phyloP scores from a whole-genome alignment of 2,797 vertebrate genomes.

The Labeo calbasu region DNA sequence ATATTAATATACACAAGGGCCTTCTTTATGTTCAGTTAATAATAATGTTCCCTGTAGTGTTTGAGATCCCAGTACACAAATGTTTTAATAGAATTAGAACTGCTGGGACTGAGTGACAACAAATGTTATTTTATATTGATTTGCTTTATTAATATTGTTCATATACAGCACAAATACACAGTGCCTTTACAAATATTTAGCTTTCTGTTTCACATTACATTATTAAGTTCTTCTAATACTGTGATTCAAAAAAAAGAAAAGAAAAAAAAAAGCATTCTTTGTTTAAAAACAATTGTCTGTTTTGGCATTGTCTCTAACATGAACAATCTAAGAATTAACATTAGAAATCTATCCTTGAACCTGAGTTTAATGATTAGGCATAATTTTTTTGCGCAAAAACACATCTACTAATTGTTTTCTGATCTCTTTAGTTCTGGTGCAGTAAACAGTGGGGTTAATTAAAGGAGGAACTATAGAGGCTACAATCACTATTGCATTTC shows the following conservation, averaged over 20 bases:
- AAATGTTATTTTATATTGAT: background rate
- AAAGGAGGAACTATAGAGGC: conserved; percentile 39
- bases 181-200: background rate
- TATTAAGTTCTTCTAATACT: background rate
- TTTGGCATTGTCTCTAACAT: background rate
- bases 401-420: conserved; percentile 17
- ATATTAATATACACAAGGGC: background rate
- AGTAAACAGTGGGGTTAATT: conserved; percentile 56
- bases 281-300: background rate
- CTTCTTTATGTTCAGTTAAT: background rate
- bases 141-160: background rate
- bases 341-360: background rate
- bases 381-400: background rate
- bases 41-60: background rate
- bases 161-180: background rate
- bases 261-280: background rate
- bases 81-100: conserved; percentile 3
- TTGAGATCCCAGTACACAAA: background rate
- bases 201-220: background rate
- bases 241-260: background rate
- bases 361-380: background rate
- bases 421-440: conserved; percentile 54
- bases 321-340: background rate
- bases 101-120: background rate
- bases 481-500: conserved; percentile 44